Evolutionary conservation across 1,140 invertebrate genomes (phyloP).

Genomic region (Papilio helenus): DNA sequence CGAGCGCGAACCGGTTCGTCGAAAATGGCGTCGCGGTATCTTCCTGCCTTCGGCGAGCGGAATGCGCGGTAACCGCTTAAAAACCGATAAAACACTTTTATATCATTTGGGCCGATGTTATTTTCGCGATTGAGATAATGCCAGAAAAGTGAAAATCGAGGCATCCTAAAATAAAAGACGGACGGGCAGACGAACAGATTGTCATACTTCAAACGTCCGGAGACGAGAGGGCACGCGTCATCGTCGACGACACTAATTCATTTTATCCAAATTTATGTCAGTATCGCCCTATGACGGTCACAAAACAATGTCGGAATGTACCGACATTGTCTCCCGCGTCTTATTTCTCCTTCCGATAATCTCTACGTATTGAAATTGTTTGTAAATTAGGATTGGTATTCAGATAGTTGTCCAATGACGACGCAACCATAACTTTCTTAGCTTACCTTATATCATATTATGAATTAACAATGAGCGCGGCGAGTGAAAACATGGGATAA

Average conservation of each 20-base stretch:
- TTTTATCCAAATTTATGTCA: conserved; percentile 22
- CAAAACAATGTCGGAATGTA: neutral
- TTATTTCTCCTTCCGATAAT: neutral
- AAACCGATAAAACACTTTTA: conserved; percentile 32
- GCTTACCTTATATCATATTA: conserved; percentile 4
- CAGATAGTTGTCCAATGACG: conserved; percentile 19
- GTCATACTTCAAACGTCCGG: neutral
- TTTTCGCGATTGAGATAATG: conserved; percentile 30
- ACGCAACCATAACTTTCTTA: conserved; percentile 15
- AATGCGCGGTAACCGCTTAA: conserved; percentile 18
- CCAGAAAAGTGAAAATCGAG: conserved; percentile 28
- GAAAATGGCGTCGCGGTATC: conserved; percentile 27
- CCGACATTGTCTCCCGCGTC: neutral
- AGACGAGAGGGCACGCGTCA: neutral
- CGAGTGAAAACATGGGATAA: conserved; percentile 19
- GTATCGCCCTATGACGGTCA: neutral
- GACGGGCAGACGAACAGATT: conserved; percentile 4
- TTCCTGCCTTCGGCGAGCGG: conserved; percentile 8
- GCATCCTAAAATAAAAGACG: conserved; percentile 5
- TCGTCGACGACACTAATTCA: conserved; percentile 2
- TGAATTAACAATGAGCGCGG: conserved; percentile 24
- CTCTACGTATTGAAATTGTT: conserved; percentile 3
- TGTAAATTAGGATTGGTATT: conserved; percentile 14
- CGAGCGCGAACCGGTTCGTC: conserved; percentile 23
- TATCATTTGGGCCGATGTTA: conserved; percentile 15